phyloP scores from a whole-genome alignment of 2,888 invertebrate genomes.

The Agonopterix subpropinquella region DNA sequence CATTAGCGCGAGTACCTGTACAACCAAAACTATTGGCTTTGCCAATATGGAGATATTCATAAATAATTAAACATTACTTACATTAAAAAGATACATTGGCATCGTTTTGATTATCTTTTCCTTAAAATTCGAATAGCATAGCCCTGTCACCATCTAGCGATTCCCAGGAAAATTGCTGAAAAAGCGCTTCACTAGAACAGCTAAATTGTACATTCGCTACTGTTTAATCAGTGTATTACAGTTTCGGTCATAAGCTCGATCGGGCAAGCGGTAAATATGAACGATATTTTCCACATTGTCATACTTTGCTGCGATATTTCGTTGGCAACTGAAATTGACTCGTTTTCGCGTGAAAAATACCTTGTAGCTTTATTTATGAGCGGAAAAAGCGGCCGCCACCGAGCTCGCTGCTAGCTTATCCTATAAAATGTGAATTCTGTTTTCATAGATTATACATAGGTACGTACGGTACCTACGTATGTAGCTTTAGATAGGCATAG shows the following conservation, averaged over 20 bases:
- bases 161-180: no score
- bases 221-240: background rate
- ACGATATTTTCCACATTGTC: conserved; percentile 6
- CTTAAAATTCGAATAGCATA: no score
- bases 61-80: no score
- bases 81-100: no score
- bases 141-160: no score
- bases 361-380: conserved; percentile 9
- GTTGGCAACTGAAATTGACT: conserved; percentile 17
- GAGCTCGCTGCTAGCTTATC: background rate
- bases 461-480: background rate
- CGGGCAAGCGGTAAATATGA: conserved; percentile 2
- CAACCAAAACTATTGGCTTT: no score
- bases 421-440: background rate
- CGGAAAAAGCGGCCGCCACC: conserved; percentile 1
- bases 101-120: no score
- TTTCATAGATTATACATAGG: background rate
- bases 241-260: background rate
- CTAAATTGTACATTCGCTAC: background rate
- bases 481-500: no score
- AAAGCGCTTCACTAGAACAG: no score
- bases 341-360: conserved; percentile 15
- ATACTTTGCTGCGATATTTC: conserved; percentile 13
- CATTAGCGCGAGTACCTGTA: no score
- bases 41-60: no score